Conservation (phyloP, 2,888 invertebrate genomes). For the Leucophenga montana region DNA sequence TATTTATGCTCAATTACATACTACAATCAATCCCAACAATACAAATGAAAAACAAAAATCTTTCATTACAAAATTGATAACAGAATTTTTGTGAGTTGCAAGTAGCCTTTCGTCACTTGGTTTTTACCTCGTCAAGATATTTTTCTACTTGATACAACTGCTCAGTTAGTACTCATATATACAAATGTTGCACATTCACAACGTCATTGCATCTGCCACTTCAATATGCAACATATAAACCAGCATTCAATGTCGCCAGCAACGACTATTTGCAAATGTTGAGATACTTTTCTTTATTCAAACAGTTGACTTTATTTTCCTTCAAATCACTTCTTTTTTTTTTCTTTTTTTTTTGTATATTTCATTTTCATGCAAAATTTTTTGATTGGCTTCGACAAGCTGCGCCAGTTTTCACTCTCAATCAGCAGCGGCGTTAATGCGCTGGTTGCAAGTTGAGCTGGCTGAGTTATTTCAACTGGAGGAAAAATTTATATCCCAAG, state of each 20-base stretch:
- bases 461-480: not conserved
- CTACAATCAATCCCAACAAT: no score
- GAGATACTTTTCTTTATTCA: slow-evolving; percentile 27
- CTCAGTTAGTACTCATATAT: slow-evolving; percentile 38
- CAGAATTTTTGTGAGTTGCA: no score
- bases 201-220: no score
- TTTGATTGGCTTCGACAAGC: slow-evolving; percentile 49
- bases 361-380: slow-evolving; percentile 41
- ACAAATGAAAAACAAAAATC: no score
- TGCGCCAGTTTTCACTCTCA: slow-evolving; percentile 42
- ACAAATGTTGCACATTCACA: slow-evolving; percentile 2
- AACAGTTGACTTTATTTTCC: slow-evolving; percentile 33
- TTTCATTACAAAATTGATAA: no score
- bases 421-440: slow-evolving; percentile 58
- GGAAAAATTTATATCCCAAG: no score
- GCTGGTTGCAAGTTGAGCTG: no score
- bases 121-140: no score
- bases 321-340: no score
- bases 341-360: slow-evolving; percentile 43
- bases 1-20: no score
- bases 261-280: slow-evolving; percentile 57
- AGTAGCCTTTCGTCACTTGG: no score
- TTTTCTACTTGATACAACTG: slow-evolving; percentile 37
- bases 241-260: slow-evolving; percentile 25
- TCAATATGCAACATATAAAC: no score